phyloP scores from a whole-genome alignment of 2,113 vertebrate genomes.

The pig (Sus scrofa) region T2T-Sscrofa CM000821.6:304001-304500 shows the following conservation, averaged over 20 bases:
- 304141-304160: background rate
- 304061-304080: background rate
- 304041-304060: background rate
- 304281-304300: background rate
- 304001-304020: background rate
- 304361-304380: background rate
- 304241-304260: background rate
- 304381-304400: background rate
- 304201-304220: background rate
- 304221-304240: background rate
- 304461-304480: no score
- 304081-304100: background rate
- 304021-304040: background rate
- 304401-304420: background rate
- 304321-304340: background rate
- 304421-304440: background rate
- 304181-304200: background rate
- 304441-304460: background rate
- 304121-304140: background rate
- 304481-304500: no score
- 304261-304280: background rate
- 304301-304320: background rate
- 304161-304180: constrained; percentile 1
- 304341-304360: background rate
- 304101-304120: background rate